Percentiles rank a stretch among this genome's conserved stretches.
These are phyloP conservation scores for Galerucella calmariensis DNA, from an alignment of 2,888 invertebrate genomes.

Conservation along the genomic window DNA sequence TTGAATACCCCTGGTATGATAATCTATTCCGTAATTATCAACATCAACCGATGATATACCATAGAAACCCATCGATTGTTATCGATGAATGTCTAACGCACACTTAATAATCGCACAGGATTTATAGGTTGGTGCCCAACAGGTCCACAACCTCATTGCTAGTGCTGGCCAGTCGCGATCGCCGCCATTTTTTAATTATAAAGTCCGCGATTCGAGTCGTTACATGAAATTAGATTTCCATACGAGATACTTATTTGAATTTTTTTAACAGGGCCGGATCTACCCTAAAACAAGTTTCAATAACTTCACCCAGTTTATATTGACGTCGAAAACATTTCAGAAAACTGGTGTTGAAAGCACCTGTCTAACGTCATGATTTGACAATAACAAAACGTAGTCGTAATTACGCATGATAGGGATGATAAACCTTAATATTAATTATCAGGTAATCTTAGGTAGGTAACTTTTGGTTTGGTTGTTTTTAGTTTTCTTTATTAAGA, in stretches of 20 bases:
- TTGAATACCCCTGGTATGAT: conserved; percentile 25
- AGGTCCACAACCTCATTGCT: conserved; percentile 55
- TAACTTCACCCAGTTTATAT: neutral
- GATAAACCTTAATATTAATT: too few relatives aligned
- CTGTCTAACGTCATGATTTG: too few relatives aligned
- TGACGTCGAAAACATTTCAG: too few relatives aligned
- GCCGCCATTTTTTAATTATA: conserved; percentile 47
- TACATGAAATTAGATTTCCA: conserved; percentile 34
- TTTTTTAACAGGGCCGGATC: neutral
- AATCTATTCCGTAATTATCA: conserved; percentile 28
- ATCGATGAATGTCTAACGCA: conserved; percentile 50
- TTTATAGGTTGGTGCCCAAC: conserved; percentile 57
- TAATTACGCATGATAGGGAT: too few relatives aligned
- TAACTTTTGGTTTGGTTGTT: too few relatives aligned
- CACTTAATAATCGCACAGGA: conserved; percentile 53
- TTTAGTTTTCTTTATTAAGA: too few relatives aligned
- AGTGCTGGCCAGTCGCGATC: conserved; percentile 37
- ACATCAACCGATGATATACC: conserved; percentile 34
- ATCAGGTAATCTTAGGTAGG: too few relatives aligned
- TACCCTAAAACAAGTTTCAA: neutral
- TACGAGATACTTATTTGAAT: conserved; percentile 33
- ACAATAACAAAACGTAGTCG: too few relatives aligned
- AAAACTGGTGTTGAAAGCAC: too few relatives aligned
- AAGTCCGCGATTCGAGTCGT: conserved; percentile 36
- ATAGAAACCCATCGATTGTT: conserved; percentile 49